These are phyloP conservation scores for Procavia capensis DNA, from an alignment of 2,113 vertebrate species.

Conservation along the genomic window DNA sequence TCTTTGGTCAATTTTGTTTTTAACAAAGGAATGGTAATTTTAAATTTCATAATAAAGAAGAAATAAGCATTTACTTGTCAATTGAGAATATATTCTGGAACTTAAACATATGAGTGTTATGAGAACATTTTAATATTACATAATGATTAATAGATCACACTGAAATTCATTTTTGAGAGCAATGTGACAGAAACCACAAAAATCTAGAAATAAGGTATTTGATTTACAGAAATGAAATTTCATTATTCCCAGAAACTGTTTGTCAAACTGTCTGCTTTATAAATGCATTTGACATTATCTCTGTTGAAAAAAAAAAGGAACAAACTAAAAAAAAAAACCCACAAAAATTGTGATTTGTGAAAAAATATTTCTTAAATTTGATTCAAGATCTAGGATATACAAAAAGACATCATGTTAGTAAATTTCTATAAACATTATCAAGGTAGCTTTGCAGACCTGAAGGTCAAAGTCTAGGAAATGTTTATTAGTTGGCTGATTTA, in stretches of 20 bases:
- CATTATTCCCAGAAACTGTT: not conserved
- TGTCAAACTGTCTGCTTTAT: not conserved
- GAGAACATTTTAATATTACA: not conserved
- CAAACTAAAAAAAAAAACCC: not conserved
- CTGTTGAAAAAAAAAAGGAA: not conserved
- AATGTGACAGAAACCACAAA: not conserved
- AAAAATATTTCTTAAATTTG: not conserved
- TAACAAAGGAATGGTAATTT: not conserved
- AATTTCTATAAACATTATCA: not conserved
- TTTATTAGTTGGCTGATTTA: slow-evolving; percentile 53
- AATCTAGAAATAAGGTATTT: not conserved
- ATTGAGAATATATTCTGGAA: not conserved
- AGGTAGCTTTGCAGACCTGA: not conserved
- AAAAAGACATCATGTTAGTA: not conserved
- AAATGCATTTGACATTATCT: not conserved
- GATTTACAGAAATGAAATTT: not conserved
- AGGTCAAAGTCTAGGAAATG: not conserved
- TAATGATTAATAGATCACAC: not conserved
- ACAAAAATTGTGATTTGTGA: not conserved
- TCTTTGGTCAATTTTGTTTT: not conserved
- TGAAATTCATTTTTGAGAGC: not conserved
- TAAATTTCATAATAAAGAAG: not conserved
- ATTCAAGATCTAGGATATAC: not conserved
- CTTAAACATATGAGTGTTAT: not conserved
- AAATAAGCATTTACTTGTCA: not conserved